A percentile compares a stretch with the other conserved stretches of the same genome.
Conservation (phyloP, 2,113 vertebrate species). For the Bambusicola thoracicus region DNA sequence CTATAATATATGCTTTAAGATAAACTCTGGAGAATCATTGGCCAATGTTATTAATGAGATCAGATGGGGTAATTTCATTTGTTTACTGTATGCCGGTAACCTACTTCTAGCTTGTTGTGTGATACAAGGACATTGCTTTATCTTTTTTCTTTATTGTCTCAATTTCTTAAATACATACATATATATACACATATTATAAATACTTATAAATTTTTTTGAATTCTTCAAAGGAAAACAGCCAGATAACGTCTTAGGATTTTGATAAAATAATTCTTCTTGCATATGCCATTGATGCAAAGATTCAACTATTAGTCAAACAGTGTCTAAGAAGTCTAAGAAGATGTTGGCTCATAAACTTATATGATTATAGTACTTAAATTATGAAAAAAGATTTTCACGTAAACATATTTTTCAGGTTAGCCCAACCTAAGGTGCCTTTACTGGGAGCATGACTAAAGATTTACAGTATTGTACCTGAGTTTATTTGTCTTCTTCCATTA, state of each 20-base stretch:
- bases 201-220: neutral
- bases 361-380: neutral
- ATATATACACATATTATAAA: neutral
- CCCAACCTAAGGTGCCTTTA: neutral
- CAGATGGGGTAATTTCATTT: neutral
- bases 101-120: neutral
- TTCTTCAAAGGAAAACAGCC: neutral
- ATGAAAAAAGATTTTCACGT: neutral
- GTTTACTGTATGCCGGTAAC: neutral
- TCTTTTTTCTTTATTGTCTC: neutral
- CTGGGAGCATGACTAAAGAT: neutral
- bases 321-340: slow-evolving; percentile 21
- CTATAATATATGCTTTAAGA: neutral
- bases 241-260: neutral
- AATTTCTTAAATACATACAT: no score
- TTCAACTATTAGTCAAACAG: neutral
- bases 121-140: neutral
- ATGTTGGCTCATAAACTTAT: neutral
- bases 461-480: neutral
- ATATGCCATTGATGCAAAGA: neutral
- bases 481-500: neutral
- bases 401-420: neutral
- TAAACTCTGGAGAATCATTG: neutral
- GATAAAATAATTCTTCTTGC: neutral
- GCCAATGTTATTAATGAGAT: neutral